These are phyloP conservation scores for Lucilia sericata DNA, from an alignment of 1,140 invertebrate species.

Conservation along the genomic window DNA sequence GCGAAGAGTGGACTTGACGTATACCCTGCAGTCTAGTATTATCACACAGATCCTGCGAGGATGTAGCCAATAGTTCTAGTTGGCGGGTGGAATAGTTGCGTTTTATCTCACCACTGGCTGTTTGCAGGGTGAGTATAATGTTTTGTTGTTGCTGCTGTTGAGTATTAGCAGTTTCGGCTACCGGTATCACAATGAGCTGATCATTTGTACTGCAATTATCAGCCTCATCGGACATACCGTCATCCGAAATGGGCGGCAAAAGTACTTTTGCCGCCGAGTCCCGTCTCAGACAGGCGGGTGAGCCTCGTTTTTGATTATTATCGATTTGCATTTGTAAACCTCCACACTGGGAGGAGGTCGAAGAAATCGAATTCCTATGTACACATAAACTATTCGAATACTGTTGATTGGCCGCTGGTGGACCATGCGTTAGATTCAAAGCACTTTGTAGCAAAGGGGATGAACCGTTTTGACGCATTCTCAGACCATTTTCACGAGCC, in stretches of 20 bases:
- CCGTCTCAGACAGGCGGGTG: slow-evolving; percentile 58
- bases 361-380: slow-evolving; percentile 61
- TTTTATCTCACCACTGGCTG: slow-evolving; percentile 63
- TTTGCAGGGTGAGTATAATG: slow-evolving; percentile 60
- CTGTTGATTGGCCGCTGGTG: slow-evolving; percentile 63
- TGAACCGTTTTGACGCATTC: slow-evolving; percentile 76
- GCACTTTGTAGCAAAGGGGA: slow-evolving; percentile 70
- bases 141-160: slow-evolving; percentile 51
- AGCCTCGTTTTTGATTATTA: slow-evolving; percentile 55
- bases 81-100: slow-evolving; percentile 64
- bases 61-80: slow-evolving; percentile 58
- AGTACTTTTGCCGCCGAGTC: slow-evolving; percentile 64
- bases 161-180: not conserved
- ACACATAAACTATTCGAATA: slow-evolving; percentile 63
- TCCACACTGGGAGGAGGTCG: slow-evolving; percentile 55
- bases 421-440: slow-evolving; percentile 64
- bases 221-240: slow-evolving; percentile 58
- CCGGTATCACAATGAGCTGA: not conserved
- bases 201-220: slow-evolving; percentile 38
- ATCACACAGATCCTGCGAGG: slow-evolving; percentile 59
- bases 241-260: slow-evolving; percentile 63
- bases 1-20: slow-evolving; percentile 65
- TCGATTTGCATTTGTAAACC: slow-evolving; percentile 66
- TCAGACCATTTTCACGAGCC: slow-evolving; percentile 77
- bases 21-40: slow-evolving; percentile 58